phyloP scores from a whole-genome alignment of 92 coral and sea anemone genomes.

The Hydrozoanthus gracilis region DNA sequence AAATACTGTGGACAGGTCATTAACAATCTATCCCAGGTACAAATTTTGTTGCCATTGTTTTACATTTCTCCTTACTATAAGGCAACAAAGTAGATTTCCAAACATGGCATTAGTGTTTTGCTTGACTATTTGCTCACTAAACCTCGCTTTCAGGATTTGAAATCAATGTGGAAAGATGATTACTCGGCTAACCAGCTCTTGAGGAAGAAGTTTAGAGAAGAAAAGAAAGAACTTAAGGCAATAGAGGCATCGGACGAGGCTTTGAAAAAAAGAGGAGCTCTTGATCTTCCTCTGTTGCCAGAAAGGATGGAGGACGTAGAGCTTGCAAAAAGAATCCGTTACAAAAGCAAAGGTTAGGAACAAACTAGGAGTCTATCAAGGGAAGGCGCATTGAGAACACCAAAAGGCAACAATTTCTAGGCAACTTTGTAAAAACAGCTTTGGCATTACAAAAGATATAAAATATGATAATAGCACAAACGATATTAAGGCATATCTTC shows the following conservation, averaged over 20 bases:
- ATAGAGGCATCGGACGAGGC: slow-evolving; percentile 76
- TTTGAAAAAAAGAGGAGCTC: slow-evolving; percentile 74
- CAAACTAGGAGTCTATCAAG: not conserved
- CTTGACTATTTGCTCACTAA: not conserved
- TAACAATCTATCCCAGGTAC: no score
- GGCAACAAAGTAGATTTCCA: not conserved
- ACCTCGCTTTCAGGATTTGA: slow-evolving; percentile 68
- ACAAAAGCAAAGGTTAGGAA: slow-evolving; percentile 69
- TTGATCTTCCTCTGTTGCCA: slow-evolving; percentile 84
- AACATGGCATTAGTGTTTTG: not conserved
- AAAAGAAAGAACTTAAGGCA: slow-evolving; percentile 80
- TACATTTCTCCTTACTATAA: no score
- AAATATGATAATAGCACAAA: no score
- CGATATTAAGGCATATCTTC: no score
- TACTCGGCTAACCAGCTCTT: slow-evolving; percentile 90
- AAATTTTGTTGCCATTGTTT: no score
- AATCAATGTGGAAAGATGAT: slow-evolving; percentile 96
- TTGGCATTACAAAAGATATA: no score
- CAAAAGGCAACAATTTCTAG: no score
- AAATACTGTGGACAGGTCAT: no score
- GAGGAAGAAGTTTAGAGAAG: slow-evolving; percentile 91
- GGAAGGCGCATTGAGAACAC: no score
- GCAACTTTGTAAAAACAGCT: no score
- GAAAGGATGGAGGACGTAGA: slow-evolving; percentile 86
- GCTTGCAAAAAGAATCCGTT: slow-evolving; percentile 81